Base-by-base conservation (phyloP, 2,113 vertebrate species). In the Oreotrochilus melanogaster region DNA sequence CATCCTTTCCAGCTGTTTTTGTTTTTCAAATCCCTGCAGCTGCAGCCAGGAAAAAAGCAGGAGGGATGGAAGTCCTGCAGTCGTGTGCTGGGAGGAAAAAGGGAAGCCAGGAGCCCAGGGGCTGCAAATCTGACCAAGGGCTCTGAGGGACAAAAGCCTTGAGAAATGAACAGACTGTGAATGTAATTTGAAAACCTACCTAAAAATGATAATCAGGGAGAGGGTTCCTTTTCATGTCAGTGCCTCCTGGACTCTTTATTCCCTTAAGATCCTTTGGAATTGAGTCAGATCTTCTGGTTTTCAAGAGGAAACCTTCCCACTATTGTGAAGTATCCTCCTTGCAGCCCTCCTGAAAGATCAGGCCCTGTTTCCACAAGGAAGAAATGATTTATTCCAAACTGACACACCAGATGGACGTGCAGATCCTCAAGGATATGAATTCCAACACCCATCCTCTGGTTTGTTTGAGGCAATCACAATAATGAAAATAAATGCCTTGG, bases 401-500 rank as follows among this genome's bases (percentile, higher is more conserved):
- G 58, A 35, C 27, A 43, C n/a, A 18, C 73, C 79, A 83, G 42
- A 74, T 85, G 91, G 70, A 74, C 35, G 67, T 56, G 61, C 19
- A 78, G 88, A 61, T 81, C 48, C 85, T 72, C 83, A 78, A 51
- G n/a, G 78, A 84, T 18, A 25, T 35, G 27, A 65, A 48, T 61
- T 67, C 64, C 80, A 81, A 48, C 30, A 10, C n/a, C 42, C 54
- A 4, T 56, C 37, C 72, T 88, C 62, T 56, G 15, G 71, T 79
- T 88, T n/a, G 14, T 94, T 43, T 69, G 33, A 94, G 75, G 92
- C 88, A 90, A 85, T 90, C 88, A 35, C 30, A 62, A 43, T 71
- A 92, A 95, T 93, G 88, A 91, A 85, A 96, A 92, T 66, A 91
- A 95, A 73, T 82, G 82, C 57, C 73, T 75, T 5, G 7, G 81